phyloP scores from a whole-genome alignment of 2,113 vertebrate species.

The Cebidichthys violaceus region DNA sequence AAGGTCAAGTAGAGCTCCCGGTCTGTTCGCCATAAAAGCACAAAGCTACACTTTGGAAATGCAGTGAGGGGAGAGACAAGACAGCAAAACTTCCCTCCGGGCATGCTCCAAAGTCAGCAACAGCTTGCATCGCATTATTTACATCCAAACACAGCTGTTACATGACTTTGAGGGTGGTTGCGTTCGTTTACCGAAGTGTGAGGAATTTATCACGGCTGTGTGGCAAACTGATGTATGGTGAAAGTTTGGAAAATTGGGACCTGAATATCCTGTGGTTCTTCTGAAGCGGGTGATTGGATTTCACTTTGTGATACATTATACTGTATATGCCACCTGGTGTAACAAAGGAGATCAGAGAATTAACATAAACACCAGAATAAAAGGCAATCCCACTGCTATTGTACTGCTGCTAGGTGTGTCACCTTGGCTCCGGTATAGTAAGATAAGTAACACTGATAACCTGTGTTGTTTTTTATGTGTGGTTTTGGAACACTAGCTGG shows the following conservation, averaged over 20 bases:
- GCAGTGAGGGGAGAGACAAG: constrained; percentile 3
- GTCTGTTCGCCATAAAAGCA: constrained; percentile 63
- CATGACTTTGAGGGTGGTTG: background rate
- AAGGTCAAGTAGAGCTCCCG: constrained; percentile 37
- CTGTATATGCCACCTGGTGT: background rate
- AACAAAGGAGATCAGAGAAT: constrained; percentile 30
- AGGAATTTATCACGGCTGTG: constrained; percentile 53
- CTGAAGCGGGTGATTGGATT: constrained; percentile 35
- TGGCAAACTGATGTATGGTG: background rate
- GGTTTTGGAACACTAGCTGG: background rate
- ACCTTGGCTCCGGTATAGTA: constrained; percentile 39
- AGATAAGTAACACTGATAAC: constrained; percentile 42
- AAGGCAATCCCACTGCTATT: constrained; percentile 25
- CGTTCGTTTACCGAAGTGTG: constrained; percentile 46
- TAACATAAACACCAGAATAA: constrained; percentile 23
- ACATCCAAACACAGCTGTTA: constrained; percentile 8
- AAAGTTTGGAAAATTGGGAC: constrained; percentile 13
- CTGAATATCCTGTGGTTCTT: constrained; percentile 9
- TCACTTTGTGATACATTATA: constrained; percentile 49
- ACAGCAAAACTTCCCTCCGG: constrained; percentile 7
- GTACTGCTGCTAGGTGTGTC: constrained; percentile 58
- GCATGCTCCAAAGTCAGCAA: constrained; percentile 15
- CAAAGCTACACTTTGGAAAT: constrained; percentile 46
- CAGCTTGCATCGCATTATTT: constrained; percentile 17
- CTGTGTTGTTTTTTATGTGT: constrained; percentile 3